Base-by-base conservation (phyloP, 2,888 invertebrate species). In the Polydrusus cervinus region DNA sequence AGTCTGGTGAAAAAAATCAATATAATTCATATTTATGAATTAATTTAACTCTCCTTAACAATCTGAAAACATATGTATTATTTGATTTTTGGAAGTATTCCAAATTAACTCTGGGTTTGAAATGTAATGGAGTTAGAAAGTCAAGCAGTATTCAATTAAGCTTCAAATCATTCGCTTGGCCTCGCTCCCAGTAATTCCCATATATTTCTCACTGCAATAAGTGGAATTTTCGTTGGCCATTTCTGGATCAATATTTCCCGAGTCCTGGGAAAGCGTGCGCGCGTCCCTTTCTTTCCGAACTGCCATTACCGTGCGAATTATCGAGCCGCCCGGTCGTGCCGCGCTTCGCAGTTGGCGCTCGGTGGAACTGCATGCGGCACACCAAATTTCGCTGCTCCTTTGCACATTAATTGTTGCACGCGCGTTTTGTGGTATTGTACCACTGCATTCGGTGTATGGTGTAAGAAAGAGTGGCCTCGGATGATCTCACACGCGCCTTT, bases 401-500 rank as follows among this genome's bases (percentile, higher is more conserved):
- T 51, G 66, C 68, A 73, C 75, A 55, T 47, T 65, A 70, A 57
- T 62, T 74, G 73, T 66, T 68, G 70, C 67, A 57, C 70, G 67
- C 73, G 71, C 77, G 57, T 74, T 51, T 47, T 49, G 73, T 51
- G 53, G 66, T 69, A 60, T 66, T 73, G 55, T 66, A 40, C 53
- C 69, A 49, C 68, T 67, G 62, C 45, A 70, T 68, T 55, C 68
- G 79, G 86, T 87, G 87, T 84, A 88, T 88, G 87, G 88, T 88
- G 87, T 88, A 86, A 87, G 83, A 84, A 82, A 84, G 81, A 85
- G 84, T 85, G 85, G 87, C 87, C 87, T 88, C 87, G 87, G 87
- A 88, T 88, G 88, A 87, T 85, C 82, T 85, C 84, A 80, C 82
- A 84, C 84, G 85, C 81, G 80, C 83, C 80, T 82, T 80, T 81